These are phyloP conservation scores for Coecobrya sp. DNA, from an alignment of 2,888 invertebrate species.

Conservation along the genomic window DNA sequence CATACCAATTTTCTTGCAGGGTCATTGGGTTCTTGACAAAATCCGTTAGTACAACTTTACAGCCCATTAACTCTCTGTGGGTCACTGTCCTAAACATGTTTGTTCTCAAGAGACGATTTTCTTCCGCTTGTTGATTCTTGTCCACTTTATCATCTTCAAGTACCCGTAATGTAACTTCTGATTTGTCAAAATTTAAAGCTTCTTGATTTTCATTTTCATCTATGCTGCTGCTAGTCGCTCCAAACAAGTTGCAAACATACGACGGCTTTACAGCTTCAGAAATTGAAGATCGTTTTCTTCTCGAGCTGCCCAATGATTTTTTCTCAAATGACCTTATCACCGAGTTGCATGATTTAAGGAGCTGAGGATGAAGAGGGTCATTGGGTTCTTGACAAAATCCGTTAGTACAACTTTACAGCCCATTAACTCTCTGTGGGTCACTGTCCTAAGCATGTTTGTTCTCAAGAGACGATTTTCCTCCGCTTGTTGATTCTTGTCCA, in stretches of 20 bases:
- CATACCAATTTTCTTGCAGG: slow-evolving; percentile 54
- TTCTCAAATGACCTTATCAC: slow-evolving; percentile 55
- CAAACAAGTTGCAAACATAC: slow-evolving; percentile 65
- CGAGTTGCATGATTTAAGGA: slow-evolving; percentile 48
- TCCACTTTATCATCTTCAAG: not conserved
- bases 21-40: slow-evolving; percentile 62
- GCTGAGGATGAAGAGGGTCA: slow-evolving; percentile 45
- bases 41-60: slow-evolving; percentile 56
- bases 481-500: not conserved
- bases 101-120: not conserved
- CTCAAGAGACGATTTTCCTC: not conserved
- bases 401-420: slow-evolving; percentile 52
- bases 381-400: slow-evolving; percentile 71
- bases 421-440: slow-evolving; percentile 44
- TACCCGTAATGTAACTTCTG: not conserved
- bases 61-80: slow-evolving; percentile 46
- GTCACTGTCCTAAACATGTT: slow-evolving; percentile 22
- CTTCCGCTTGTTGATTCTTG: not conserved
- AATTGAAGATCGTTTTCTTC: slow-evolving; percentile 25
- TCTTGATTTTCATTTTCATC: not conserved
- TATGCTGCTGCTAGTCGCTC: not conserved
- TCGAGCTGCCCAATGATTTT: slow-evolving; percentile 17
- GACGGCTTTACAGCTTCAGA: slow-evolving; percentile 56
- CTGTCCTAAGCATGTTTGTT: slow-evolving; percentile 18
- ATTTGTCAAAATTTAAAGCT: not conserved